Evolutionary conservation across 2,113 vertebrate species (phyloP).

Genomic region (Silurus glanis): DNA sequence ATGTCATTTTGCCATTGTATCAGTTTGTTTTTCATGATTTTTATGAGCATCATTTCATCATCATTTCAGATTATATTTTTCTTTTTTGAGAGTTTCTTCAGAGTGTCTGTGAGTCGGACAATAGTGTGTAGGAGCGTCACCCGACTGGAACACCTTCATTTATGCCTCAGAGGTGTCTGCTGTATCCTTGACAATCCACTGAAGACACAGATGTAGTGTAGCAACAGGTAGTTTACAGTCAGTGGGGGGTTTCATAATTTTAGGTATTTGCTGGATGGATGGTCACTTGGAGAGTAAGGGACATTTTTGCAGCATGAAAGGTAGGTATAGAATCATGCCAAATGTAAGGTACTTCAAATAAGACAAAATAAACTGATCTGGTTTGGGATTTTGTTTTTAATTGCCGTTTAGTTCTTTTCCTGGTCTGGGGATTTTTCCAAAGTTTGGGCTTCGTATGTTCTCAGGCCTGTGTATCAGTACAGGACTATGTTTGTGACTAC

Average conservation of each 20-base stretch:
- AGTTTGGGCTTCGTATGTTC: slow-evolving; percentile 20
- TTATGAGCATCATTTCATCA: neutral
- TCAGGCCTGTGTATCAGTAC: neutral
- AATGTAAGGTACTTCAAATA: neutral
- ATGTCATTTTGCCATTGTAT: neutral
- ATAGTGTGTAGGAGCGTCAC: neutral
- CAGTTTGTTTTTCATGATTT: neutral
- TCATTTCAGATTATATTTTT: neutral
- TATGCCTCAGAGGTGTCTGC: slow-evolving; percentile 6
- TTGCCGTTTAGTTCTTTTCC: slow-evolving; percentile 39
- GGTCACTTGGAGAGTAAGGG: neutral
- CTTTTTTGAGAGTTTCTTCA: neutral
- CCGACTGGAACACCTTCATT: slow-evolving; percentile 58
- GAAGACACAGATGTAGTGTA: slow-evolving; percentile 48
- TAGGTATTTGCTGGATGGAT: slow-evolving; percentile 42
- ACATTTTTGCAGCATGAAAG: slow-evolving; percentile 39
- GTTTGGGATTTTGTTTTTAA: neutral
- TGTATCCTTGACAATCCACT: slow-evolving; percentile 52
- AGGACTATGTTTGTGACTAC: slow-evolving; percentile 49
- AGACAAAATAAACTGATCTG: neutral
- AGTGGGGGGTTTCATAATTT: slow-evolving; percentile 46
- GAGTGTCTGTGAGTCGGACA: neutral
- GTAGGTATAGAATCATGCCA: slow-evolving; percentile 22
- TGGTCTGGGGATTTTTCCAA: slow-evolving; percentile 45
- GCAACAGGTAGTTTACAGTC: slow-evolving; percentile 57